Evolutionary conservation across 2,113 vertebrate species (phyloP), one percentile per base, ranked within the genome.

Genomic region (Corvus hawaiiensis): DNA sequence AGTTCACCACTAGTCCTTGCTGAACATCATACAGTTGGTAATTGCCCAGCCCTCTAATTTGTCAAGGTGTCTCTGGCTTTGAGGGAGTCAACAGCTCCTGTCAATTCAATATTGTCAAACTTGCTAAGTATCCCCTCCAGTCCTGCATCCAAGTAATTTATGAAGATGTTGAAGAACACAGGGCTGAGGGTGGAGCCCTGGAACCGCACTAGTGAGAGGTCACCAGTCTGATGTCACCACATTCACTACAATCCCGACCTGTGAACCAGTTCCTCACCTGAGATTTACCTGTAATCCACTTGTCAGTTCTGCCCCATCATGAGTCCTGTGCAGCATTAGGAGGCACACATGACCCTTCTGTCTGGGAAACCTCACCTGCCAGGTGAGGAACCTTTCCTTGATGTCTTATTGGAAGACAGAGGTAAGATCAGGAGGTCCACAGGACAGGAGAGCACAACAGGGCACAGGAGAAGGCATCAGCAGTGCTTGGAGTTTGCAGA

Each of bases 321-420:
- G 24, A 82, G 13, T 27, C 20, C 46, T 56, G 16, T 10, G 43
- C 30, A 41, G 51, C 13, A 18, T 68, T 43, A 78, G 28, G 33
- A 82, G 30, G 21, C 13, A 22, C 20, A 73, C 9, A 7, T 10
- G 6, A 33, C 8, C 23, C 59, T 82, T 85, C 46, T 51, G 37
- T 13, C 46, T 27, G 46, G 62, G 27, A 86, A 61, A 61, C 6
- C 8, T 37, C 37, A 52, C 21, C 76, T 76, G 9, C 28, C 20
- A 43, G 30, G 13, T 21, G 23, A 83, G 15, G 13, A 87, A 37
- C 9, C 4, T 43, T 62, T 71, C 52, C 10, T 62, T 49, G 68
- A 26, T 0, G 0, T 41, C 18, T 48, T 49, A 27, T 7, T 59
- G 32, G 18, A 79, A 61, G 13, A 62, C 23, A 66, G n/a, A 63